phyloP scores from a whole-genome alignment of 2,113 vertebrate genomes.

The Daboia siamensis region DNA sequence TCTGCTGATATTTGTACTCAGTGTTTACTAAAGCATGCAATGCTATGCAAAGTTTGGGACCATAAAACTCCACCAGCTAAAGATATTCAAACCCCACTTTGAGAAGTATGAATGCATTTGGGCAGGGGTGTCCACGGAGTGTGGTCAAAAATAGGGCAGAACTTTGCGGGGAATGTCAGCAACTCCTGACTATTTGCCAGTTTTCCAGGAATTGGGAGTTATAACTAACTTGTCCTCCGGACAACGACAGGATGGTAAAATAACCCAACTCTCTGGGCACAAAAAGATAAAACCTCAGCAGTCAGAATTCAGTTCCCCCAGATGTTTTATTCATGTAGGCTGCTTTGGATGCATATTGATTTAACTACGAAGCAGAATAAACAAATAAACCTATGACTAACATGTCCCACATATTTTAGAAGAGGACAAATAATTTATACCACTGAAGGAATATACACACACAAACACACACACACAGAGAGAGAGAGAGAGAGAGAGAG shows the following conservation, averaged over 20 bases:
- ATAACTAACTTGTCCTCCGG: not conserved
- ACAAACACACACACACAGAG: too few species aligned
- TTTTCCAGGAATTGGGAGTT: not conserved
- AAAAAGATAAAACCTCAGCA: not conserved
- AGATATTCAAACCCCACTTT: not conserved
- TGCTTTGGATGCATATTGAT: not conserved
- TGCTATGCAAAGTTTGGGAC: not conserved
- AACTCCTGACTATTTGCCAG: not conserved
- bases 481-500: too few species aligned
- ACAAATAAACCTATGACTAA: not conserved
- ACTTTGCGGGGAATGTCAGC: not conserved
- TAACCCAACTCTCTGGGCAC: not conserved
- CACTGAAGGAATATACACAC: not conserved
- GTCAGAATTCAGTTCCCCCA: not conserved
- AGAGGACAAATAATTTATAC: not conserved
- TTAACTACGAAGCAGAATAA: not conserved
- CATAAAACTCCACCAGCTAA: not conserved
- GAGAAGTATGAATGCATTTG: not conserved
- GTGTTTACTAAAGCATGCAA: not conserved
- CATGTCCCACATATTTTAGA: not conserved
- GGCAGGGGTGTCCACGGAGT: not conserved
- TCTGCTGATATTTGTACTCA: not conserved
- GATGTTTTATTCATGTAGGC: not conserved
- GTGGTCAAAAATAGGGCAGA: not conserved
- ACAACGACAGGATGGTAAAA: not conserved